A percentile compares a stretch with the other conserved stretches of the same genome.
These are phyloP conservation scores for Upupa epops DNA, from an alignment of 2,113 vertebrate genomes.

Conservation along the genomic window DNA sequence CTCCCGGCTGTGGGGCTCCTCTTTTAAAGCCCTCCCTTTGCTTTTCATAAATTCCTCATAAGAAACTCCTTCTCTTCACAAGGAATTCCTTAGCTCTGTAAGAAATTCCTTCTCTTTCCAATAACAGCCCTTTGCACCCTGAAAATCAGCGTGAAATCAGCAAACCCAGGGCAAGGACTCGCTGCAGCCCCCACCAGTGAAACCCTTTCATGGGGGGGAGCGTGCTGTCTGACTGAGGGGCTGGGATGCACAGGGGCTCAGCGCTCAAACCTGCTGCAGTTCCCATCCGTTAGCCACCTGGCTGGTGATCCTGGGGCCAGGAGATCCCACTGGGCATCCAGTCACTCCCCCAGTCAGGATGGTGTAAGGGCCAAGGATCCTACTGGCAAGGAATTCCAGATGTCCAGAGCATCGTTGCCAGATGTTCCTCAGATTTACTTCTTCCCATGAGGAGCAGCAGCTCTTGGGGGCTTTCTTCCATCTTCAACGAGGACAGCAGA, in stretches of 20 bases:
- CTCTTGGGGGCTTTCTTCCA: neutral
- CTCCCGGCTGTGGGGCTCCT: no score
- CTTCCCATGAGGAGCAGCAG: neutral
- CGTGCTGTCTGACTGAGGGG: fast-evolving
- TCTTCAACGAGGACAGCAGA: neutral
- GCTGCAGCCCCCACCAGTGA: neutral
- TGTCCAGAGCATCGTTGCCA: neutral
- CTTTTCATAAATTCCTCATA: no score
- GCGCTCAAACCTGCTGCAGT: fast-evolving
- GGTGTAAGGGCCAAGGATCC: neutral
- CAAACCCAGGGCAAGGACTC: neutral
- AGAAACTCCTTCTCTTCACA: no score
- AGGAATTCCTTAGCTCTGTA: no score
- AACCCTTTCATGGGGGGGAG: fast-evolving
- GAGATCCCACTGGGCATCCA: fast-evolving
- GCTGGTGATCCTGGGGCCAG: neutral
- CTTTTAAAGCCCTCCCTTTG: no score
- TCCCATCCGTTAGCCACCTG: neutral
- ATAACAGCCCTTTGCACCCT: no score
- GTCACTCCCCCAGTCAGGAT: neutral
- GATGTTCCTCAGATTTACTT: neutral
- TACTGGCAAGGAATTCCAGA: neutral
- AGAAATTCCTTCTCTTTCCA: no score
- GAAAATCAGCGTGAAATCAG: no score
- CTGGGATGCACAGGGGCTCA: neutral